phyloP scores from a whole-genome alignment of 2,113 vertebrate genomes.

The Neolamprologus longior region DNA sequence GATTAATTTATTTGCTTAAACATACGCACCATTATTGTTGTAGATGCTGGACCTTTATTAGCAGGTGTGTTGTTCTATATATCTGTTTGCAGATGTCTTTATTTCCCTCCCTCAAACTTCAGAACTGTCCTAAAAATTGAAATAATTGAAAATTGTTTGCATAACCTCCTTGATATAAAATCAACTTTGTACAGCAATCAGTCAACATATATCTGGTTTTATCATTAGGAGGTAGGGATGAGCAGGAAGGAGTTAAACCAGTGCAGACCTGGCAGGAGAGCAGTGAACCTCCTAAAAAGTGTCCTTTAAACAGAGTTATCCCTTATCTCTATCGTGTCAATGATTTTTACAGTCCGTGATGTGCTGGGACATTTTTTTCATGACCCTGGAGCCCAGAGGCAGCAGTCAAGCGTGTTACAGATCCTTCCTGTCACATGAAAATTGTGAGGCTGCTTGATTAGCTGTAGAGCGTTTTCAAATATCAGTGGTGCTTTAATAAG shows the following conservation, averaged over 20 bases:
- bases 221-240: background rate
- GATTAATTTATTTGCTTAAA: background rate
- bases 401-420: background rate
- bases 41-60: background rate
- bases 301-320: background rate
- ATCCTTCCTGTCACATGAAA: background rate
- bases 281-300: background rate
- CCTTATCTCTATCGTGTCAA: background rate
- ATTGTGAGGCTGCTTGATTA: background rate
- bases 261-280: background rate
- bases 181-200: background rate
- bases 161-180: background rate
- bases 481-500: background rate
- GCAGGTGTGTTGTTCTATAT: background rate
- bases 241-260: background rate
- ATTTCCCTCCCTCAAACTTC: slow-evolving; percentile 21
- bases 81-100: background rate
- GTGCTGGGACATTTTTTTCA: background rate
- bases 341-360: background rate
- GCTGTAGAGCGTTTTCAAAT: background rate
- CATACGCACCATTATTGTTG: background rate
- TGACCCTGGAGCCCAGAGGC: background rate
- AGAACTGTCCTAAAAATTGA: slow-evolving; percentile 53
- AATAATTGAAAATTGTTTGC: background rate
- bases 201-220: background rate